phyloP scores from a whole-genome alignment of 2,113 vertebrate genomes.

The Sturnus vulgaris region DNA sequence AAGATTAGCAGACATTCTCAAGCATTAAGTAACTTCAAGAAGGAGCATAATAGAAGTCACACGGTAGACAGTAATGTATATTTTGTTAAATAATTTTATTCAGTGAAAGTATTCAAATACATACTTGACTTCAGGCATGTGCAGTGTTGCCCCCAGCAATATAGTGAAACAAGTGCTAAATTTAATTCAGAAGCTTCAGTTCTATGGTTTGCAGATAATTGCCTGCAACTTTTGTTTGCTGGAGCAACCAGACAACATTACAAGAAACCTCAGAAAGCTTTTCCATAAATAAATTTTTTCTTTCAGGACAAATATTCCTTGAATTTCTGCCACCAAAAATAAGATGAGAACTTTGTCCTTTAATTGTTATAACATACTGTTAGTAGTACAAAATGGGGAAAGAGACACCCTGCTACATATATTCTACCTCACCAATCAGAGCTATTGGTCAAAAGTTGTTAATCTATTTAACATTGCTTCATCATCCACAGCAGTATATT shows the following conservation, averaged over 20 bases:
- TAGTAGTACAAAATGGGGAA: background rate
- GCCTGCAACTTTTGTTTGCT: background rate
- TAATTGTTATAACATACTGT: background rate
- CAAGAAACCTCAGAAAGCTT: constrained; percentile 8
- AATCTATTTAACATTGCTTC: background rate
- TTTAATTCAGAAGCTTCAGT: background rate
- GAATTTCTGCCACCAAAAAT: background rate
- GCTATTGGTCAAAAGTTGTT: background rate
- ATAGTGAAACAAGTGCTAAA: background rate
- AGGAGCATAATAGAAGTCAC: background rate
- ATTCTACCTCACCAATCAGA: background rate
- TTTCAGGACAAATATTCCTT: background rate
- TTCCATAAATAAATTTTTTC: background rate
- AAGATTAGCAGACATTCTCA: background rate
- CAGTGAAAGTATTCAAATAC: background rate
- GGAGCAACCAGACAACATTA: background rate
- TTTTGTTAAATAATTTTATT: background rate
- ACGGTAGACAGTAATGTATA: background rate
- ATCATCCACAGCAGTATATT: background rate
- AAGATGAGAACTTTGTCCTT: background rate
- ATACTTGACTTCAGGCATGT: background rate
- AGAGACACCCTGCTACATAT: background rate
- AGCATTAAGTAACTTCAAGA: constrained; percentile 1
- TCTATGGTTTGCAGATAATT: background rate
- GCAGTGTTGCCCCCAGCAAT: background rate